Base-by-base conservation (phyloP, 2,113 vertebrate genomes). In the Lutjanus erythropterus region DNA sequence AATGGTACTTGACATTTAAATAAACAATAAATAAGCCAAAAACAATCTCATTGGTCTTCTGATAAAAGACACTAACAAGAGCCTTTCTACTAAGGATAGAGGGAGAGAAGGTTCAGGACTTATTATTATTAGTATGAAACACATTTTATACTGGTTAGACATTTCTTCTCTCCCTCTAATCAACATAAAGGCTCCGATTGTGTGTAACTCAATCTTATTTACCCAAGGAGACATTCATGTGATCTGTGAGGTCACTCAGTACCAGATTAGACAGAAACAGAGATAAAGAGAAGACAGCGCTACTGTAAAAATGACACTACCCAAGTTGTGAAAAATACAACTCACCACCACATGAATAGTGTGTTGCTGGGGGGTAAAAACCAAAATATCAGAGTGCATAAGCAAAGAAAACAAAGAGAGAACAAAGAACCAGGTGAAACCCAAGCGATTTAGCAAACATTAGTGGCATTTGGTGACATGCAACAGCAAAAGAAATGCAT, bases 341-440 rank as follows among this genome's bases (percentile, higher is more conserved):
- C 98, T 99, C 98, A 99, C 98, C 98, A 98, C 98, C 96, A 99
- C 98, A 93, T 99, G 98, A 96, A 99, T 99, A 95, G 98, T 99
- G 93, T 99, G 98, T 98, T 99, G 98, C 98, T 99, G 93, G 85
- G 93, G 83, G 93, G 89, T 83, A 88, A 89, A 95, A 96, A 96
- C 93, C 95, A 96, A 94, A 97, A 97, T 95, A 95, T 96, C 96
- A 96, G 96, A 95, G 95, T 95, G 96, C 95, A 95, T 93, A 96
- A 97, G 97, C 96, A 94, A 96, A 97, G 95, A 93, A 94, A 97
- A 80, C 71, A 96, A 71, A 47, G 75, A 92, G 89, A 92, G 75
- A 93, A 91, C 74, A 89, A 91, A 89, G 84, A 92, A 91, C 83
- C 83, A 92, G 84, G 91, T 94, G 92, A 95, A 92, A 92, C 81